These are phyloP conservation scores for Trichopoda pennipes DNA, from an alignment of 2,888 invertebrate genomes.

Conservation along the genomic window DNA sequence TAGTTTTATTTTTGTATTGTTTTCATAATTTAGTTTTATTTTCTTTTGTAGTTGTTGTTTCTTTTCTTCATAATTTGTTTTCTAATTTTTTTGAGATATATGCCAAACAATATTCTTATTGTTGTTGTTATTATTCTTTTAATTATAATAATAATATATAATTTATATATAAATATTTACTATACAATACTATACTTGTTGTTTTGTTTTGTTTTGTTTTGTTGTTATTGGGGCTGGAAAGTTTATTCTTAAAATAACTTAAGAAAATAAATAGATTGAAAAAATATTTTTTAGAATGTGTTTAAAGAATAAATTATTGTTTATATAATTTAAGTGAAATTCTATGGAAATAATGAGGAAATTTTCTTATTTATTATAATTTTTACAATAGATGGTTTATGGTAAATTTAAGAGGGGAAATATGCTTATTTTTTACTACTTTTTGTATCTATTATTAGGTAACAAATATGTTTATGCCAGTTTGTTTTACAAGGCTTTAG, in stretches of 20 bases:
- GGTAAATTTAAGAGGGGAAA: neutral
- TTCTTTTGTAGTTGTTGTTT: constrained; percentile 23
- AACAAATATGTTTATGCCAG: too few relatives aligned
- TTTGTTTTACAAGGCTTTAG: too few relatives aligned
- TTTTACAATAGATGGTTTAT: constrained; percentile 32
- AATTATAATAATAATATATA: constrained; percentile 55
- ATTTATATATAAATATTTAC: constrained; percentile 49
- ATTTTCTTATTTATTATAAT: constrained; percentile 38
- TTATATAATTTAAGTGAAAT: neutral
- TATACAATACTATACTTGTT: constrained; percentile 61
- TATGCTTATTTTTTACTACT: neutral
- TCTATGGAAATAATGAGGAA: constrained; percentile 35
- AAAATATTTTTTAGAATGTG: neutral
- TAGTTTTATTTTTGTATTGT: constrained; percentile 43
- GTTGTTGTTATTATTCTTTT: constrained; percentile 18
- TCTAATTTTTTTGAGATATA: constrained; percentile 56
- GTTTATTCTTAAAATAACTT: constrained; percentile 26
- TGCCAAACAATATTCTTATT: constrained; percentile 61
- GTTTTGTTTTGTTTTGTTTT: too few relatives aligned
- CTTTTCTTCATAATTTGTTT: constrained; percentile 32
- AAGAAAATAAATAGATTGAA: constrained; percentile 22
- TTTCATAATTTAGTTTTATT: constrained; percentile 38
- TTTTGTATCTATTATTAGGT: neutral
- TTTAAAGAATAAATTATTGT: neutral
- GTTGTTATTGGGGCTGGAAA: constrained; percentile 14